These are phyloP conservation scores for Atta colombica DNA, from an alignment of 1,140 invertebrate genomes.

Conservation along the genomic window DNA sequence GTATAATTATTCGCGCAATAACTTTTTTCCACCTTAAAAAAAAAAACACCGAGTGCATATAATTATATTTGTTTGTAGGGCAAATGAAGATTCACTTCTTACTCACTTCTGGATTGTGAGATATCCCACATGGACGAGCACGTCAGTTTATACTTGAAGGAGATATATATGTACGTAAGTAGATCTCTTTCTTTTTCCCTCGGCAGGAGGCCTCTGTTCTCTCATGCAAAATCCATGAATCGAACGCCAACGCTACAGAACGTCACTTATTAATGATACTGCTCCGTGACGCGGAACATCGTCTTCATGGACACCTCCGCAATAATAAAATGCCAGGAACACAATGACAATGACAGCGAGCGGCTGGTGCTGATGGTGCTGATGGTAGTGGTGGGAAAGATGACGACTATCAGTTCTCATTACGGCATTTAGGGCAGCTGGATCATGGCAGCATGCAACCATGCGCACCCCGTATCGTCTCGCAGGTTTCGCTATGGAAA, in stretches of 20 bases:
- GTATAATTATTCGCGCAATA: slow-evolving; percentile 24
- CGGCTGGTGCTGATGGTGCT: no score
- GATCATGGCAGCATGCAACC: not conserved
- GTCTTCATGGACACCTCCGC: slow-evolving; percentile 13
- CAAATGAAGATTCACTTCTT: not conserved
- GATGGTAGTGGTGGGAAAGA: slow-evolving; percentile 8
- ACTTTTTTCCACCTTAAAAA: not conserved
- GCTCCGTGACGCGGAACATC: slow-evolving; percentile 19
- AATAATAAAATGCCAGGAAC: not conserved
- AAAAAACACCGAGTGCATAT: not conserved
- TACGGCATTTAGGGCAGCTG: slow-evolving; percentile 50
- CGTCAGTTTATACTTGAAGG: not conserved
- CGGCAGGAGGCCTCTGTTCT: not conserved
- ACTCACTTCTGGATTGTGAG: slow-evolving; percentile 14
- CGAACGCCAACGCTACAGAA: not conserved
- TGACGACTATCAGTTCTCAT: slow-evolving; percentile 75
- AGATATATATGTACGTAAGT: not conserved
- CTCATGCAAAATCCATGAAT: slow-evolving; percentile 17
- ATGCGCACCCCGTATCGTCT: not conserved
- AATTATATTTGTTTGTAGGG: not conserved
- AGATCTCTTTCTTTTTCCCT: not conserved
- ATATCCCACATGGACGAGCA: slow-evolving; percentile 1
- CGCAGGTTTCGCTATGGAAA: not conserved
- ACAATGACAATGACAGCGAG: slow-evolving; percentile 45
- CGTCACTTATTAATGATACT: slow-evolving; percentile 25